Percentiles rank a stretch among this genome's conserved stretches.
Conservation (phyloP, 2,888 invertebrate species). For the Glaucopsyche alexis region DNA sequence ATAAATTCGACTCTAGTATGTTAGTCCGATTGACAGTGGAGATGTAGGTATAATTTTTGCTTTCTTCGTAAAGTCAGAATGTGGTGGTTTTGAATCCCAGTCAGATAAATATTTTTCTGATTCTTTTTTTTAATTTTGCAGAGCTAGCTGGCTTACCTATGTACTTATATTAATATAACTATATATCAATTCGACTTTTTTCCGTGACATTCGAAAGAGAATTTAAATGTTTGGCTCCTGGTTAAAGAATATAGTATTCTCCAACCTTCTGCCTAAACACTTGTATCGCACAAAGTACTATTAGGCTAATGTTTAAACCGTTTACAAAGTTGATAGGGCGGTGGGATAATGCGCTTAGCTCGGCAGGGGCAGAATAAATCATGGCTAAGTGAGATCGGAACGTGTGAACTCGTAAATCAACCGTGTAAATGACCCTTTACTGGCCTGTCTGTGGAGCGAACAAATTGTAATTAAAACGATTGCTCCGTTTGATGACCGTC, state of each 20-base stretch:
- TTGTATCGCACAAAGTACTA: conserved; percentile 32
- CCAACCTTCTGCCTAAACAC: background rate
- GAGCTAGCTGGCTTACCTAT: too few species aligned
- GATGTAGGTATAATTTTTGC: too few species aligned
- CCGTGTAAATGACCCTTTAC: conserved; percentile 71
- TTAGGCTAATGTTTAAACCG: conserved; percentile 50
- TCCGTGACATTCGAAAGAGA: too few species aligned
- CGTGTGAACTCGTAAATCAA: conserved; percentile 78
- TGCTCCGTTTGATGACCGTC: conserved; percentile 13
- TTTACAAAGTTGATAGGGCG: conserved; percentile 70
- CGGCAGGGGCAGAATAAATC: conserved; percentile 74
- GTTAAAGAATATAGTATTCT: conserved; percentile 20
- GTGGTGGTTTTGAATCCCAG: too few species aligned
- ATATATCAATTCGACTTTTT: too few species aligned
- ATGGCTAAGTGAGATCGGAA: conserved; percentile 76
- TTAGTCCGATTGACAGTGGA: too few species aligned
- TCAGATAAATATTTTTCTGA: too few species aligned
- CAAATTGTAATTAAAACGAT: conserved; percentile 29
- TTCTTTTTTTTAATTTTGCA: too few species aligned
- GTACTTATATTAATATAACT: too few species aligned
- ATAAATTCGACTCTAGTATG: too few species aligned
- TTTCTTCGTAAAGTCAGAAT: too few species aligned
- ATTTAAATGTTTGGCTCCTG: background rate
- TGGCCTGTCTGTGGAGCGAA: conserved; percentile 58
- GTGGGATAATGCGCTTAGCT: conserved; percentile 73